Evolutionary conservation across 2,888 invertebrate species (phyloP).

Genomic region (Aethes cnicana): DNA sequence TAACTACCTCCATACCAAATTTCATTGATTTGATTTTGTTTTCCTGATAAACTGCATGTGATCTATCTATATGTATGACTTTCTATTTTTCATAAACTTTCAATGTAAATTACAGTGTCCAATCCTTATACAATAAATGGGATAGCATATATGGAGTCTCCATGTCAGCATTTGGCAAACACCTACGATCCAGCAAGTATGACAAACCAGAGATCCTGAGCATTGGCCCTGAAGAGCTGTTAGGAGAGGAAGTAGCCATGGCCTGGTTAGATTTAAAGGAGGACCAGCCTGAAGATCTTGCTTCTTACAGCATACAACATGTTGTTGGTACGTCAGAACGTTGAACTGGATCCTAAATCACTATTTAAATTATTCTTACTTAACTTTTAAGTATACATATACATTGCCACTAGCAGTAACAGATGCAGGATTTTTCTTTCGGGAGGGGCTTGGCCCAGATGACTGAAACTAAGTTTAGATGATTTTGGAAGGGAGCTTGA

Average conservation of each 20-base stretch:
- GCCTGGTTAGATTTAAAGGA: constrained; percentile 87
- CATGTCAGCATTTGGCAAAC: constrained; percentile 85
- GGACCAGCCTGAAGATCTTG: constrained; percentile 82
- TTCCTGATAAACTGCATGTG: no score
- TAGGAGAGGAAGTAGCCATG: constrained; percentile 85
- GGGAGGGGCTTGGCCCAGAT: no score
- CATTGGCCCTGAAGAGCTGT: constrained; percentile 81
- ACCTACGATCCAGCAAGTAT: constrained; percentile 84
- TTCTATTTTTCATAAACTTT: background rate
- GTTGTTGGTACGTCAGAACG: constrained; percentile 80
- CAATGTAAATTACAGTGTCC: constrained; percentile 72
- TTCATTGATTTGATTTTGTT: no score
- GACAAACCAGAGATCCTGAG: constrained; percentile 85
- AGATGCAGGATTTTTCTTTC: background rate
- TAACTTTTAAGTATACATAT: no score
- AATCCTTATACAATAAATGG: constrained; percentile 89
- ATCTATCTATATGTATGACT: background rate
- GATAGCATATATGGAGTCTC: constrained; percentile 89
- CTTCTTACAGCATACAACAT: constrained; percentile 83
- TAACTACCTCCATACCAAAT: no score
- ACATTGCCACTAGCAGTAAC: no score
- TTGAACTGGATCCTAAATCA: no score
- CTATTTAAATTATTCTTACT: no score
- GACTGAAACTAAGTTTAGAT: no score
- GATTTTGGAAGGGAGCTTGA: no score